Evolutionary conservation across 2,888 invertebrate genomes (phyloP), one percentile per base, ranked within the genome.

Genomic region (Tineola bisselliella): DNA sequence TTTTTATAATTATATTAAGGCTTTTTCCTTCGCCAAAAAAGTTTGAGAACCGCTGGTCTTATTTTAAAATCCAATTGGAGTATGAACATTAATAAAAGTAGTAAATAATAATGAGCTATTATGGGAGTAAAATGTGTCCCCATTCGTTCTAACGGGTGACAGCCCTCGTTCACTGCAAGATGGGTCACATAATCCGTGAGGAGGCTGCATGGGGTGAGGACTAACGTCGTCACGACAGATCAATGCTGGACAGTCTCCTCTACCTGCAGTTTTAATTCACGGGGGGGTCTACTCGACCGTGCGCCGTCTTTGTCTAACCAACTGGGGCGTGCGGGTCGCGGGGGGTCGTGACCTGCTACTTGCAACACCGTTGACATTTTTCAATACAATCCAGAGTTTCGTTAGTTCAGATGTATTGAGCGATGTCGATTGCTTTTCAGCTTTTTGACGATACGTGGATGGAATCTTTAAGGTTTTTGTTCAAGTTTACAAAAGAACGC

Each of bases 211-310:
- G 65, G 63, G 66, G 67, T 68, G 66, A 68, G 66, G 65, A 66
- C 65, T 70, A 71, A 69, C 70, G 77, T 75, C 76, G 74, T 79
- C 78, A 79, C 75, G 76, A 71, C 83, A 82, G 86, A 86, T 84
- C 87, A 86, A 84, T 83, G 82, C 82, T 69, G 81, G 79, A 80
- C 81, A 76, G 71, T 58, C 65, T 60, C 69, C 76, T 33, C 81
- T 83, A 87, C 86, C 84, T 87, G 84, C 81, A 84, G 78, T 86
- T 87, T 86, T 87, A 84, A 82, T 77, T 81, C 79, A 71, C 72
- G 72, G 60, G 60, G 25, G 48, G 31, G 4, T 25, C 44, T 1
- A 44, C 59, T 30, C 48, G 44, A 19, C 54, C 25, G 67, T 66
- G 67, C 65, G 66, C 63, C 63, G 66, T 68, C 70, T 72, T 72